phyloP scores from a whole-genome alignment of 2,888 invertebrate genomes.

The Drosophila neoperkinsi region DNA sequence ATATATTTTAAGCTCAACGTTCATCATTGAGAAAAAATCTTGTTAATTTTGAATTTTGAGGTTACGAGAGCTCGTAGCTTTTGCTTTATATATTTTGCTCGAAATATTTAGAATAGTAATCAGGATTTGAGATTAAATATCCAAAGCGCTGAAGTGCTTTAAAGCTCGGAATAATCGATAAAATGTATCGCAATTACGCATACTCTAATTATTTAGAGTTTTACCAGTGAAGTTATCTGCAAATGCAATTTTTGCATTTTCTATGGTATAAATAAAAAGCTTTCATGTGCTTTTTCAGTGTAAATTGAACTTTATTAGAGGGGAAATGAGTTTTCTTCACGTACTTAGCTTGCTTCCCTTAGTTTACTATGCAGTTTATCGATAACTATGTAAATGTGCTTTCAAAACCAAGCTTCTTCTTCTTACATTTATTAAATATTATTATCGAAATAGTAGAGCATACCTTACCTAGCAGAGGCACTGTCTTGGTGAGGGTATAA shows the following conservation, averaged over 20 bases:
- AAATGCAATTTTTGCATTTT: background rate
- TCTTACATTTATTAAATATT: background rate
- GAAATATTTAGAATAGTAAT: background rate
- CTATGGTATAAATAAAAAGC: too few relatives aligned
- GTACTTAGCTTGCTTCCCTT: background rate
- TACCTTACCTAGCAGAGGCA: background rate
- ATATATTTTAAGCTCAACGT: background rate
- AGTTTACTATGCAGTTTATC: too few relatives aligned
- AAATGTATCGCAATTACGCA: background rate
- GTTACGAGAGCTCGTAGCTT: background rate
- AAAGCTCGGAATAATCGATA: background rate
- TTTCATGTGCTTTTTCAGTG: background rate
- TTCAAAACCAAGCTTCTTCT: background rate
- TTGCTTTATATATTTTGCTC: background rate
- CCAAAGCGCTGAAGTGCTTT: background rate
- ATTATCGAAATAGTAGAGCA: background rate
- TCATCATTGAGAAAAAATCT: background rate
- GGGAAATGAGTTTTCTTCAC: background rate
- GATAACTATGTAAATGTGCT: too few relatives aligned
- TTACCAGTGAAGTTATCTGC: background rate
- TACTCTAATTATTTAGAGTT: background rate
- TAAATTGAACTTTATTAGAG: background rate
- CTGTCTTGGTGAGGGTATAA: constrained; percentile 15
- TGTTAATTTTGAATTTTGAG: background rate
- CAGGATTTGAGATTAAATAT: background rate